Conservation (phyloP, 1,140 invertebrate genomes). For the Euura saliciscinereae region DNA sequence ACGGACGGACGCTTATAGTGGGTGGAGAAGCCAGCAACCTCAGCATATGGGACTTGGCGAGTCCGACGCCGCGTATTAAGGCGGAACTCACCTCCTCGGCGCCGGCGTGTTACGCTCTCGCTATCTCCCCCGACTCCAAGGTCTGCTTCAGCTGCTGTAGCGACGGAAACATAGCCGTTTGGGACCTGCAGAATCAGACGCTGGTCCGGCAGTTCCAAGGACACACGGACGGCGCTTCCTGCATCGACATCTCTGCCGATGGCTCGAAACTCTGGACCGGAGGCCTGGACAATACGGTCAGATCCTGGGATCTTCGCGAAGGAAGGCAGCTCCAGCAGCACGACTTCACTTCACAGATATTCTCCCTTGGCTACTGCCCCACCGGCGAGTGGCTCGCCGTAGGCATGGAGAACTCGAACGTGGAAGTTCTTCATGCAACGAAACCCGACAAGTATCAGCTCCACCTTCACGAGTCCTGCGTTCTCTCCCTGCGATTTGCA, state of each 20-base stretch:
- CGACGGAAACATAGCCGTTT: conserved; percentile 95
- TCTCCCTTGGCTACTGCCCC: conserved; percentile 97
- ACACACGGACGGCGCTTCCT: conserved; percentile 96
- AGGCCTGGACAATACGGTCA: conserved; percentile 95
- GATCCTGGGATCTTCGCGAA: conserved; percentile 96
- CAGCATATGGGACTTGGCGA: conserved; percentile 95
- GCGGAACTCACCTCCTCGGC: conserved; percentile 95
- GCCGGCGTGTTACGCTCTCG: conserved; percentile 96
- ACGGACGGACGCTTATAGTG: conserved; percentile 95
- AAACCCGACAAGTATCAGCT: conserved; percentile 98
- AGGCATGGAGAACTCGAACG: conserved; percentile 99
- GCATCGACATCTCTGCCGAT: conserved; percentile 96
- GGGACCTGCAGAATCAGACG: conserved; percentile 93
- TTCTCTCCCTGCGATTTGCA: conserved; percentile 96
- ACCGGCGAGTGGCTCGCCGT: conserved; percentile 98
- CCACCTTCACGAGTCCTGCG: conserved; percentile 97
- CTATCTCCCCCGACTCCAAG: conserved; percentile 96
- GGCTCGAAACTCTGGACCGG: conserved; percentile 97
- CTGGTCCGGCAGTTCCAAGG: conserved; percentile 96
- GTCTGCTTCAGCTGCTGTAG: conserved; percentile 97
- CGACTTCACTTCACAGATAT: conserved; percentile 94
- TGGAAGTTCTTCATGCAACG: conserved; percentile 93
- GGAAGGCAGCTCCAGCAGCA: conserved; percentile 95
- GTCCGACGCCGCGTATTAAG: conserved; percentile 86
- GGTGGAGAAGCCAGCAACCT: conserved; percentile 96